Conservation (phyloP, 2,797 vertebrate species). For the Acropternis orthonyx region DNA sequence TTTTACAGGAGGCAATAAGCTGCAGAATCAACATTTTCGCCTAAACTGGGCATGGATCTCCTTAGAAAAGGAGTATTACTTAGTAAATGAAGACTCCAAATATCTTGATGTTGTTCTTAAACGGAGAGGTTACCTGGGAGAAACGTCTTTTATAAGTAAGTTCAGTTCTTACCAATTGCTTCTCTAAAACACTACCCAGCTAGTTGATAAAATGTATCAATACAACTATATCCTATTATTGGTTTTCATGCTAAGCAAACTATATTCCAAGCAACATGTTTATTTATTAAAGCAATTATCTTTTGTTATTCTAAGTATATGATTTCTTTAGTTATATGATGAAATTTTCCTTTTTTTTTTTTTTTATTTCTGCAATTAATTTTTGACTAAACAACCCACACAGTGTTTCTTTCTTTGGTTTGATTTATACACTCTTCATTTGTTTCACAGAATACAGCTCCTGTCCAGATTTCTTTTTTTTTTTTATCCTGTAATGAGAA, state of each 20-base stretch:
- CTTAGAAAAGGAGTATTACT: constrained; percentile 87
- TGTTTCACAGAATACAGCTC: not conserved
- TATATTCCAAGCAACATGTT: not conserved
- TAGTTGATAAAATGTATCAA: not conserved
- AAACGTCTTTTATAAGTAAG: constrained; percentile 97
- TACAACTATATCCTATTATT: not conserved
- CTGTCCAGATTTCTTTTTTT: not conserved
- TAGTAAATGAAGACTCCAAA: constrained; percentile 89
- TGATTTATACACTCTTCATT: not conserved
- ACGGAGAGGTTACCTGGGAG: constrained; percentile 91
- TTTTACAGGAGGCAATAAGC: constrained; percentile 88
- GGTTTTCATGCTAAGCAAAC: not conserved
- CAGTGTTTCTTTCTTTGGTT: not conserved
- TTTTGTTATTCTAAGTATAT: not conserved
- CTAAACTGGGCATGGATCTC: constrained; percentile 97
- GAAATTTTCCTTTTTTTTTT: not conserved
- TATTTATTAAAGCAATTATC: not conserved
- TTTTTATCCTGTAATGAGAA: not conserved
- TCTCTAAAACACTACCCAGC: not conserved
- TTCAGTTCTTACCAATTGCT: not conserved
- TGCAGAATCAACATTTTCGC: constrained; percentile 89
- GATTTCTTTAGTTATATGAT: not conserved
- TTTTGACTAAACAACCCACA: not conserved
- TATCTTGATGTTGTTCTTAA: constrained; percentile 88
- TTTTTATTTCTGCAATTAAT: not conserved